phyloP scores from a whole-genome alignment of 2,797 vertebrate genomes.

The Coluber constrictor region DNA sequence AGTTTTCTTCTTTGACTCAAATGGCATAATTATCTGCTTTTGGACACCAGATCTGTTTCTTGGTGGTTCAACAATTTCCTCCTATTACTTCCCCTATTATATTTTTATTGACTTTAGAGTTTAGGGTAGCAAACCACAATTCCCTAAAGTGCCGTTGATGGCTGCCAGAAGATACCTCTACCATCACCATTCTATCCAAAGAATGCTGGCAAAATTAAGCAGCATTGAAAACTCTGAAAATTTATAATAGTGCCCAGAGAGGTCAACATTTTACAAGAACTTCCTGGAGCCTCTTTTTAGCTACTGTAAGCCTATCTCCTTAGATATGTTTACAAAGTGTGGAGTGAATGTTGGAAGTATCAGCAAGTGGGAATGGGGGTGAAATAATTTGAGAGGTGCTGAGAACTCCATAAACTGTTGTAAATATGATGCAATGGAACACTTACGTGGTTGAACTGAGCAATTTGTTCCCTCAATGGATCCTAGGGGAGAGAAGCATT shows the following conservation, averaged over 20 bases:
- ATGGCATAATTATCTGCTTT: neutral
- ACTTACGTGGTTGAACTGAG: neutral
- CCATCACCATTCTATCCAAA: neutral
- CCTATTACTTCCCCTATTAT: neutral
- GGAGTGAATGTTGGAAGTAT: neutral
- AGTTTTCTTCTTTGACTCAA: neutral
- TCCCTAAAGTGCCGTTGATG: neutral
- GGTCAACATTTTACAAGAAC: neutral
- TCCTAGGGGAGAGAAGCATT: neutral
- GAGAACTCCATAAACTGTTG: neutral
- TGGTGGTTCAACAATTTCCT: neutral
- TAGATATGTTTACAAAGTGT: neutral
- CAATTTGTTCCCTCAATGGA: neutral
- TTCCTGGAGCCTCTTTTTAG: neutral
- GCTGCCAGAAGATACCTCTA: neutral
- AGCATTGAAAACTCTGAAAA: neutral
- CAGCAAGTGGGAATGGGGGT: neutral
- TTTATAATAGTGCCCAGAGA: neutral
- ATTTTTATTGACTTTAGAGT: neutral
- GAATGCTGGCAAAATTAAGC: neutral
- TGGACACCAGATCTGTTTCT: neutral
- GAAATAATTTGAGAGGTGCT: neutral
- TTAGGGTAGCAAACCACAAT: neutral
- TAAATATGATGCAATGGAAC: slow-evolving; percentile 3
- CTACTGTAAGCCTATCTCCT: neutral